Conservation (phyloP, 2,888 invertebrate genomes). For the Ferdinandea cuprea region DNA sequence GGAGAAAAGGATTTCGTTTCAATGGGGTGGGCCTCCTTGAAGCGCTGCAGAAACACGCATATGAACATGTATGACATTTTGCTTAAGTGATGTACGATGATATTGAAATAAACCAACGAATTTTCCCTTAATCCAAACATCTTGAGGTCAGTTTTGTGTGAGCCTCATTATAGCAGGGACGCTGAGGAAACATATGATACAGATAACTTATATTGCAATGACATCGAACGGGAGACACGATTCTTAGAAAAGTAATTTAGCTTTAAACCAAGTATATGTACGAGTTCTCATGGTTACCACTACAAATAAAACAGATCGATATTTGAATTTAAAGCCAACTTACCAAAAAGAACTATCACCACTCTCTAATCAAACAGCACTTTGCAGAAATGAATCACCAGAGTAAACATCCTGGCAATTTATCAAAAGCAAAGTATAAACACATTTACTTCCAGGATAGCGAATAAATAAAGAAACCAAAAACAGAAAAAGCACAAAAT, state of each 20-base stretch:
- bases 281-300: background rate
- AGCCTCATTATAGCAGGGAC: constrained; percentile 8
- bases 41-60: constrained; percentile 42
- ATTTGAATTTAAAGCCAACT: no score
- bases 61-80: constrained; percentile 68
- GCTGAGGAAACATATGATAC: background rate
- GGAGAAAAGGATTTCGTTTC: constrained; percentile 18
- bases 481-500: constrained; percentile 29
- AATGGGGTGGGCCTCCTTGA: constrained; percentile 6
- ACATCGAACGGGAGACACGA: background rate
- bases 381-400: constrained; percentile 5
- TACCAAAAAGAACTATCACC: background rate
- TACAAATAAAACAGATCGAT: background rate
- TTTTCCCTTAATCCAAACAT: background rate
- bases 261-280: background rate
- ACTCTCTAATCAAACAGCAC: constrained; percentile 22
- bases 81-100: constrained; percentile 53
- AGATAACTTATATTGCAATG: constrained; percentile 1
- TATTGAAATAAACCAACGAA: constrained; percentile 8
- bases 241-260: background rate
- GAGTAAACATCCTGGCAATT: constrained; percentile 22
- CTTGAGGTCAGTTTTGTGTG: constrained; percentile 25
- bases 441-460: constrained; percentile 17
- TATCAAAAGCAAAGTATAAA: constrained; percentile 9
- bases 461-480: constrained; percentile 10